Base-by-base conservation (phyloP, 2,113 vertebrate species). In the Smithornis capensis region DNA sequence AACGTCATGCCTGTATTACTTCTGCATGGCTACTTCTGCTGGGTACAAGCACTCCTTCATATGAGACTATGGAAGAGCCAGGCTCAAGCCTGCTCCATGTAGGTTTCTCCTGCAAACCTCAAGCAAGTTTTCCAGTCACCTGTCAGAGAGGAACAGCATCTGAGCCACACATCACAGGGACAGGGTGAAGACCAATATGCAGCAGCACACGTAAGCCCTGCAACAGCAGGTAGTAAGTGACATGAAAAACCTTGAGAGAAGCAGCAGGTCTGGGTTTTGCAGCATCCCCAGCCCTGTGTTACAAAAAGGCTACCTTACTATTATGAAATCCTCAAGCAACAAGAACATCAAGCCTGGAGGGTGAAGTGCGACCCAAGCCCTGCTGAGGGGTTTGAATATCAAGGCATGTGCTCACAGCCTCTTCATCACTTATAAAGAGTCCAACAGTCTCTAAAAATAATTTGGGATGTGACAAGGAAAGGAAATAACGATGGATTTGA, bases 391-490 rank as follows among this genome's bases (percentile, higher is more conserved):
- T 64, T 44, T 60, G 80, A 40, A 31, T 3, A 2, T 18, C 1
- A 1, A 15, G n/a, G 9, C 1, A 3, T 16, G 2, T 53, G 35
- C 28, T 89, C 17, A 70, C 49, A 67, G 82, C 21, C 76, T 59
- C 52, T 53, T 33, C 44, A 29, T n/a, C 0, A 0, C 35, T 40
- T 60, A 29, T 1, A 1, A 27, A 86, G 56, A 83, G 19, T 24
- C 74, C 21, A 13, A 19, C 9, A 84, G 56, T 19, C 52, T 78
- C 62, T 38, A 47, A 63, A 68, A 53, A 16, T 47, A 62, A 75
- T 74, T 59, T n/a, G 13, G 33, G 44, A 55, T 42, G 60, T 55
- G 52, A 52, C 50, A 67, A 78, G 19, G 10, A 92, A 90, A 87
- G 67, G 10, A 75, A 49, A 50, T 24, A 80, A 74, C 37, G n/a